phyloP scores from a whole-genome alignment of 1,140 invertebrate genomes.

The Radopholus similis region DNA sequence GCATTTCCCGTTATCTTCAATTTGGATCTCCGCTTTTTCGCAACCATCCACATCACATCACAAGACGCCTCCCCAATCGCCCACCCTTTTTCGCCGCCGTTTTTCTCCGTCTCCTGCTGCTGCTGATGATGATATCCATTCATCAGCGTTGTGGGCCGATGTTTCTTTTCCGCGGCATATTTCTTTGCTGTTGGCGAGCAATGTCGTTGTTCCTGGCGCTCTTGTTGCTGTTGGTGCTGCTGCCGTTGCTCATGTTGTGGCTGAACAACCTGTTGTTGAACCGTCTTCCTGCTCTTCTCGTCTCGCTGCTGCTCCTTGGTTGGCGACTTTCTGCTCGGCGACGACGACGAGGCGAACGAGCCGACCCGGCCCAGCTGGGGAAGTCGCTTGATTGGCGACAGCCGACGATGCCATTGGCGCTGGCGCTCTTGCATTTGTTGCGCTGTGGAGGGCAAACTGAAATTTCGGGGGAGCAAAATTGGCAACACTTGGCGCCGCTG shows the following conservation, averaged over 20 bases:
- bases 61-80: no score
- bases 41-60: no score
- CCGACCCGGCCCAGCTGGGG: background rate
- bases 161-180: background rate
- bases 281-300: no score
- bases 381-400: constrained; percentile 7
- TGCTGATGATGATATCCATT: no score
- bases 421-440: background rate
- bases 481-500: background rate
- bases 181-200: background rate
- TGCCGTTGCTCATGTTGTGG: no score
- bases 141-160: background rate
- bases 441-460: background rate
- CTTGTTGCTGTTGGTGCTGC: no score
- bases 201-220: background rate
- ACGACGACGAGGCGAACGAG: background rate
- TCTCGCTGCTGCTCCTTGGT: no score
- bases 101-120: no score
- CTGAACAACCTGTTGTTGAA: no score
- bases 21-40: no score
- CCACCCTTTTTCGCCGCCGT: no score
- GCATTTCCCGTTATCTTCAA: no score
- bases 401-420: constrained; percentile 7
- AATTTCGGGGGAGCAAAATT: background rate
- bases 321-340: background rate